Evolutionary conservation across 2,888 invertebrate genomes (phyloP).

Genomic region (Ametastegia equiseti): DNA sequence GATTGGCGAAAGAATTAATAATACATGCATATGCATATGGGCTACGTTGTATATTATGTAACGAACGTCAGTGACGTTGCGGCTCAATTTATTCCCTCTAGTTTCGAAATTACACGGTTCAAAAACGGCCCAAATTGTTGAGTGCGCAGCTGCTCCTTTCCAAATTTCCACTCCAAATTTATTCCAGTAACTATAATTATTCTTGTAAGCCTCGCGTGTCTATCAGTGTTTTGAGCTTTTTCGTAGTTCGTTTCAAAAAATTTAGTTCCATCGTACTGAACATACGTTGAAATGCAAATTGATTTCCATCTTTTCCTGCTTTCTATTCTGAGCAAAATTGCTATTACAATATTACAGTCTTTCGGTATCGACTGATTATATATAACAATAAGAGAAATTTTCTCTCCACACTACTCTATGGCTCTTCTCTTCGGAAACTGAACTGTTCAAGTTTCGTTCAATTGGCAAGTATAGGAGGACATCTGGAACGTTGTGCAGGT

Average conservation of each 20-base stretch:
- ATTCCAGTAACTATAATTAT: slow-evolving; percentile 9
- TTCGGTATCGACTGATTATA: not conserved
- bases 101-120: not conserved
- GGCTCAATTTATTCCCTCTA: not conserved
- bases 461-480: not conserved
- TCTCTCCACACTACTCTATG: not conserved
- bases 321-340: not conserved
- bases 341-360: not conserved
- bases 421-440: not conserved
- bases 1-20: not conserved
- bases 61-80: not conserved
- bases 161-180: not conserved
- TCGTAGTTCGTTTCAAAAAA: not conserved
- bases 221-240: not conserved
- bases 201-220: not conserved
- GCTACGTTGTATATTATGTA: no score
- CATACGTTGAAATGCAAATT: not conserved
- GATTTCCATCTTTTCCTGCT: not conserved
- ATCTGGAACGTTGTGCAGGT: not conserved
- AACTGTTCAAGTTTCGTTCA: not conserved
- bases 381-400: no score
- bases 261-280: not conserved
- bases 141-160: not conserved
- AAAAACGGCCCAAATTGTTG: not conserved
- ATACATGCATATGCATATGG: not conserved